Evolutionary conservation across 2,113 vertebrate species (phyloP).

Genomic region (Cyanoderma ruficeps): DNA sequence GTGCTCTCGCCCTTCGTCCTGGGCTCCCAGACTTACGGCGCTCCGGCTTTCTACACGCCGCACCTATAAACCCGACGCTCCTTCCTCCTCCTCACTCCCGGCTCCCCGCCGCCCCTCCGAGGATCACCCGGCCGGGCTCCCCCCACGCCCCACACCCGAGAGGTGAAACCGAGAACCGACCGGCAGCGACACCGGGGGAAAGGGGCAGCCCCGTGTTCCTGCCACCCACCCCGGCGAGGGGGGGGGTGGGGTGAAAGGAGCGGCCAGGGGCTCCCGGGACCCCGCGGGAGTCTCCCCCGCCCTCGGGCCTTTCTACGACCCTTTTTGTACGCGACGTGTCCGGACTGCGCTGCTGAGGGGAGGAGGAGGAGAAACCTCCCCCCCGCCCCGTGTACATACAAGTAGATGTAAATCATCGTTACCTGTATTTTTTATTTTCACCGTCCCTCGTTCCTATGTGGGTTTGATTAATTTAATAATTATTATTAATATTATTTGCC

Average conservation of each 20-base stretch:
- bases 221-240: not conserved
- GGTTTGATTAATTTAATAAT: not conserved
- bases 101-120: not conserved
- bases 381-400: slow-evolving; percentile 20
- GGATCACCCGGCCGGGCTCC: not conserved
- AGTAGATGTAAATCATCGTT: slow-evolving; percentile 49
- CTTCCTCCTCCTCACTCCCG: not conserved
- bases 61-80: slow-evolving; percentile 81
- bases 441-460: not conserved
- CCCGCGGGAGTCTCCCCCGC: not conserved
- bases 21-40: slow-evolving; percentile 92
- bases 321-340: slow-evolving; percentile 13
- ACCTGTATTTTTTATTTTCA: not conserved
- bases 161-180: not conserved
- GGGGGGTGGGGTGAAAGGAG: not conserved
- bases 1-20: slow-evolving; percentile 96
- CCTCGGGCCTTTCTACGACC: not conserved
- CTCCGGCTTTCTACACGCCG: slow-evolving; percentile 93
- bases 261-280: not conserved
- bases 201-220: not conserved
- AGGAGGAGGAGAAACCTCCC: not conserved
- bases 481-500: not conserved
- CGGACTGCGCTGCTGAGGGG: not conserved
- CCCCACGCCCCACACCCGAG: not conserved
- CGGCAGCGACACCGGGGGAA: not conserved